These are phyloP conservation scores for Hydrolagus affinis DNA, from an alignment of 2,113 vertebrate genomes.

Conservation along the genomic window DNA sequence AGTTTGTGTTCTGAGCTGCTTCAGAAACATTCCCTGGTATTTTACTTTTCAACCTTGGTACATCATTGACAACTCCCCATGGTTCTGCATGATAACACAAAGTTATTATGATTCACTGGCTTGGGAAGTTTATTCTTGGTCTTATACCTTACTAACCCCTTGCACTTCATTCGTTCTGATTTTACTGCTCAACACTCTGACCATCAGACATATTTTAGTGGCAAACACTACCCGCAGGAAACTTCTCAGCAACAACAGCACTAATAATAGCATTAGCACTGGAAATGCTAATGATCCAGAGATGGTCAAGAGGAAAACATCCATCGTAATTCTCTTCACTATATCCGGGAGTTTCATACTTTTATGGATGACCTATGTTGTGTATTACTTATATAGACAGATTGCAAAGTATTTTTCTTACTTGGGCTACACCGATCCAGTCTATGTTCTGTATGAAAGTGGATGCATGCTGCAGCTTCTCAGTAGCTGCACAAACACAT, in stretches of 20 bases:
- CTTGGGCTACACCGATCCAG: neutral
- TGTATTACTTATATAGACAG: neutral
- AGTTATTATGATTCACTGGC: no score
- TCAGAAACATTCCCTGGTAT: no score
- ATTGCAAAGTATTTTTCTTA: neutral
- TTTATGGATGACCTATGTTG: neutral
- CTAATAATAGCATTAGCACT: no score
- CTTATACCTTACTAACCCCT: no score
- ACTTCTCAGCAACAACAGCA: neutral
- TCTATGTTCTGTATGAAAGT: neutral
- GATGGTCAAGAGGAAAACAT: neutral
- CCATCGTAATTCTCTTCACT: neutral
- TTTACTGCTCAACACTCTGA: neutral
- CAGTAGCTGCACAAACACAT: neutral
- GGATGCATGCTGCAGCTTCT: neutral
- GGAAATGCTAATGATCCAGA: neutral
- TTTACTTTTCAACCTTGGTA: no score
- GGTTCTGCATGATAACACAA: no score
- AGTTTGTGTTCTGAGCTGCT: no score
- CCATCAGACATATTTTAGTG: neutral
- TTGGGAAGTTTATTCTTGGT: no score
- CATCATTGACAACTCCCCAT: no score
- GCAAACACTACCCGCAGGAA: neutral
- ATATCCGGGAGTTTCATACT: neutral
- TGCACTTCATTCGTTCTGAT: neutral